phyloP scores from a whole-genome alignment of 2,797 vertebrate species.

The Karalla daura region DNA sequence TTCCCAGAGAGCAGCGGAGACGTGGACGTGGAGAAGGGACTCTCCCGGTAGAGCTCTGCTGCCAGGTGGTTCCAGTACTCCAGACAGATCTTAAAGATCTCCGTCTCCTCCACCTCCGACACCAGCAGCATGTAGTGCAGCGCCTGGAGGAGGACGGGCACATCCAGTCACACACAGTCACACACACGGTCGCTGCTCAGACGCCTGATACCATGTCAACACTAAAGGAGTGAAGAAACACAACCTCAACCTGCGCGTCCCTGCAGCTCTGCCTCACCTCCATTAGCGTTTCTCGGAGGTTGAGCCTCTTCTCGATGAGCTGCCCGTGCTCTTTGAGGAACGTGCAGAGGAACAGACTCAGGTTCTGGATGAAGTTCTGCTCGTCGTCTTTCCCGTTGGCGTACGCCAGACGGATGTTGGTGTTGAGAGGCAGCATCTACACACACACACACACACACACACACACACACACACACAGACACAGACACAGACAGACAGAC shows the following conservation, averaged over 20 bases:
- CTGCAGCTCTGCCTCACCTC: slow-evolving; percentile 83
- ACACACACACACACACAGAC: too few species aligned
- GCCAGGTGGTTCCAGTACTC: slow-evolving; percentile 99
- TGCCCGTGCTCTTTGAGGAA: slow-evolving; percentile 97
- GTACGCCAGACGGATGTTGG: slow-evolving; percentile 94
- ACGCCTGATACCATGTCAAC: too few species aligned
- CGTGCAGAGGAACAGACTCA: slow-evolving; percentile 97
- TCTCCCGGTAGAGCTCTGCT: slow-evolving; percentile 96
- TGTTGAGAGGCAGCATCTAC: slow-evolving; percentile 97
- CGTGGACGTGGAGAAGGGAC: slow-evolving; percentile 93
- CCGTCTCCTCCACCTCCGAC: slow-evolving; percentile 97
- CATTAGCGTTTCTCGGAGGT: slow-evolving; percentile 95
- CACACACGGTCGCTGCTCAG: too few species aligned
- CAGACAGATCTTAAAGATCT: slow-evolving; percentile 98
- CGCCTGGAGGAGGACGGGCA: slow-evolving; percentile 46
- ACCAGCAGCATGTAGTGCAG: slow-evolving; percentile 91
- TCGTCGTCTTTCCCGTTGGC: slow-evolving; percentile 97
- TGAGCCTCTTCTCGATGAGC: slow-evolving; percentile 93
- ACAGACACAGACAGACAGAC: too few species aligned
- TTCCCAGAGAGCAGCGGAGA: slow-evolving; percentile 94
- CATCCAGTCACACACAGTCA: not conserved
- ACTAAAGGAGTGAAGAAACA: too few species aligned
- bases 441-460: too few species aligned
- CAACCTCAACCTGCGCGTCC: too few species aligned
- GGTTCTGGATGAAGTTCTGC: slow-evolving; percentile 98